Conservation (phyloP, 2,113 vertebrate species). For the Odontophorus gujanensis region DNA sequence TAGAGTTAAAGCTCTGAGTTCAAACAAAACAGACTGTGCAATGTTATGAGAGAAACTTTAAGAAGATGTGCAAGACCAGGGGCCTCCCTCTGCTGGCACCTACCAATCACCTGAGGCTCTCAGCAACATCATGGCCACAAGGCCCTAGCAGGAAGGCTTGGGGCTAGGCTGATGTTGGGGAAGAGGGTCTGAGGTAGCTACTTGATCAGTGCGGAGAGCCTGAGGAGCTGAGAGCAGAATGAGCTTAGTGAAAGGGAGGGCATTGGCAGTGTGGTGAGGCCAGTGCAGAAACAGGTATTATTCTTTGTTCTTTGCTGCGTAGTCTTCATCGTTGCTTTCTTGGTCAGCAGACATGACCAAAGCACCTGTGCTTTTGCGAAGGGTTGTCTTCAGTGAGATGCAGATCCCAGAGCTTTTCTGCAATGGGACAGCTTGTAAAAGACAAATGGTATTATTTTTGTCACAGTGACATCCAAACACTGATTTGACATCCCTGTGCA, state of each 20-base stretch:
- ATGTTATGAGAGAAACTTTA: neutral
- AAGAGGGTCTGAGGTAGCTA: neutral
- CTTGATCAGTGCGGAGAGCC: neutral
- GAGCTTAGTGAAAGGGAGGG: neutral
- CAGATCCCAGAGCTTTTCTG: neutral
- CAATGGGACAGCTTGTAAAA: neutral
- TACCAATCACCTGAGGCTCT: neutral
- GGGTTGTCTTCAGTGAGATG: neutral
- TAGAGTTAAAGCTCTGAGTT: neutral
- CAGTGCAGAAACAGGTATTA: accelerated
- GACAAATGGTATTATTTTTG: neutral
- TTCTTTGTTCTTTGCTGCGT: neutral
- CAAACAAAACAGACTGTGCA: neutral
- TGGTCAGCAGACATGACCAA: neutral
- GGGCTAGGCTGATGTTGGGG: neutral
- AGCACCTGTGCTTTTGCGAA: neutral
- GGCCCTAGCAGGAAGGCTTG: neutral
- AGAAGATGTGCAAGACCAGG: neutral
- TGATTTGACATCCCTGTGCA: no score
- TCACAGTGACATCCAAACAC: neutral
- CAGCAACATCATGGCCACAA: neutral
- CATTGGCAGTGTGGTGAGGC: neutral
- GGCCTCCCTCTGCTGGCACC: neutral
- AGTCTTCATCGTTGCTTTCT: neutral
- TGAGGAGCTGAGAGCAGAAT: neutral